Evolutionary conservation across 2,113 vertebrate species (phyloP), one percentile per base, ranked within the genome.

Genomic region (Terrapene triunguis): DNA sequence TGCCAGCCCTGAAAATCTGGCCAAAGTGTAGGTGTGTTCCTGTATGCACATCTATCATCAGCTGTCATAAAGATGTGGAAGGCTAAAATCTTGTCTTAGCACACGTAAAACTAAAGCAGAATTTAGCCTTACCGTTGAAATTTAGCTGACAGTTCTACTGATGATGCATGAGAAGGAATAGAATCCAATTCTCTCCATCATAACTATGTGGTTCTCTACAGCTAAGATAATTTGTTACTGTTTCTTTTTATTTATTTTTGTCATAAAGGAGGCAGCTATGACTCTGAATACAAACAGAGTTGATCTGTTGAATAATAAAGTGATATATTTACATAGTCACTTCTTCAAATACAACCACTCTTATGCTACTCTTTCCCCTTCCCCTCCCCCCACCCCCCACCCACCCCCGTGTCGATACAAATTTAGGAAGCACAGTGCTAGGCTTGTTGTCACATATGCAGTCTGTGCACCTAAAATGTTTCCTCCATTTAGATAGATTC

Each of bases 401-500:
- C 7, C 8, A n/a, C n/a, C 42, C 5, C 24, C 13, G 17, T 48
- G 0, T 0, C 47, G 11, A 44, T 10, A 53, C 1, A 9, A 88
- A 6, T 35, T 29, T 24, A 1, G 19, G 65, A 72, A 1, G 9
- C 21, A 76, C 19, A 4, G 2, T 53, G n/a, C 2, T 57, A 21
- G 4, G 29, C n/a, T n/a, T 38, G 21, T 22, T 22, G 19, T 88
- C 1, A 7, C 5, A 76, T 57, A 80, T 21, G 3, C 17, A 21
- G 0, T 72, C 21, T 38, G n/a, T 72, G 32, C 16, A 72, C n/a
- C n/a, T 72, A 78, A 27, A 47, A 27, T 25, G 11, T 78, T 78
- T 27, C 74, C 25, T 78, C 42, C 42, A 27, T 78, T 44, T 78
- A 44, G 24, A 78, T 42, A 47, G 38, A 27, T 27, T 78, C 42